Base-by-base conservation (phyloP, 2,888 invertebrate genomes). In the Agrochola macilenta region DNA sequence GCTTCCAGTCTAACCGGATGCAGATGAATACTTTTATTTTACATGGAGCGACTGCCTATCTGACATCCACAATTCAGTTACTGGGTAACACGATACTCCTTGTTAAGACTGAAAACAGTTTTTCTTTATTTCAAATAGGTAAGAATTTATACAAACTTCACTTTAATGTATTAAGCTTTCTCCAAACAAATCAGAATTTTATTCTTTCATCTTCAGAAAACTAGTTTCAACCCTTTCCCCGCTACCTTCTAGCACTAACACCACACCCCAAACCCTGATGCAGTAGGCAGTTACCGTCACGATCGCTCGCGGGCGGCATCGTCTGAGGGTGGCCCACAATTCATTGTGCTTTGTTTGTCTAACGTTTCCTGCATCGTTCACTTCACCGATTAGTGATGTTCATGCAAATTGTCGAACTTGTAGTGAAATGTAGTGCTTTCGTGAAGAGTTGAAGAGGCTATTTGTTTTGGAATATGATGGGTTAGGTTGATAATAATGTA, bases 281-380 rank as follows among this genome's bases (percentile, higher is more conserved):
- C 91, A 93, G 94, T 93, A 95, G 95, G 95, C 93, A 94, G 94
- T 91, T 90, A 93, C 84, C 92, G 89, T 94, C 95, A 95, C 95
- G 95, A 95, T 88, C 88, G 85, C 86, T 91, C 88, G 93, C 94
- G 94, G 95, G 94, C 93, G 92, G 92, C 93, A 92, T 92, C 89
- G 88, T 82, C 90, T 90, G 91, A 93, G 95, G 95, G 96, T 95
- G 96, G 95, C 93, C 95, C 91, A 93, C 93, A 92, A 94, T 95
- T 93, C 92, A 92, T 94, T 93, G 92, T 91, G 92, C 90, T 93
- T 95, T 95, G 95, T 96, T 95, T 95, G 93, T 90, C 90, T 87
- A 93, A 88, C 91, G 89, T 94, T 96, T 95, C 94, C 95, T 94
- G 93, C 89, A 91, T 89, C 89, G 91, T 90, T 91, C 91, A 89